phyloP scores from a whole-genome alignment of 2,113 vertebrate species.

The Sceloporus undulatus region DNA sequence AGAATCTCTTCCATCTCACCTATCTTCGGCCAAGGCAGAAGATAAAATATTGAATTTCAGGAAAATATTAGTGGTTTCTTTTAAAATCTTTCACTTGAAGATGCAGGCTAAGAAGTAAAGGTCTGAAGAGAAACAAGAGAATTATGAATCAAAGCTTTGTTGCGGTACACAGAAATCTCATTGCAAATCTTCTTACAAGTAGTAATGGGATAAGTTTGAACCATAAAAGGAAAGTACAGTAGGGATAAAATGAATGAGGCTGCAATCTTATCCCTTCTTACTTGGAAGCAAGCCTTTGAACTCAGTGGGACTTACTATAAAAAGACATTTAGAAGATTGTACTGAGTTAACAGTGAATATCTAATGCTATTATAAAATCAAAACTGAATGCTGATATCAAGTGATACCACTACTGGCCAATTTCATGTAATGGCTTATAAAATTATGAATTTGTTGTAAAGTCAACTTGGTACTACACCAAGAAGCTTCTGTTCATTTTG shows the following conservation, averaged over 20 bases:
- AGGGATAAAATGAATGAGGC: background rate
- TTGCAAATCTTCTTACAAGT: conserved; percentile 8
- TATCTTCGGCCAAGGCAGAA: background rate
- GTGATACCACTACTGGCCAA: background rate
- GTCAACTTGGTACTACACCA: background rate
- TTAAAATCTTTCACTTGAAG: background rate
- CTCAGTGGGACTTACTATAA: background rate
- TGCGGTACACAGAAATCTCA: background rate
- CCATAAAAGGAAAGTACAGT: background rate
- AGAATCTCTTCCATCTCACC: conserved; percentile 10
- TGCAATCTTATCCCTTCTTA: background rate
- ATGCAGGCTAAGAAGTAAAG: background rate
- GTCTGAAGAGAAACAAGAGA: background rate
- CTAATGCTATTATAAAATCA: background rate
- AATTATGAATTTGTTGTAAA: background rate
- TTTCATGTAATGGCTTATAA: background rate
- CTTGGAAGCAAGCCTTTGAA: background rate
- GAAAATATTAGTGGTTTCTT: background rate
- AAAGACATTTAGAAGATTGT: background rate
- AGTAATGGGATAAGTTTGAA: background rate
- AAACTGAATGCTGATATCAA: background rate
- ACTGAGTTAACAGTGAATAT: background rate
- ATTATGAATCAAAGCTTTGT: background rate
- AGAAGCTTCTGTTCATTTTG: background rate
- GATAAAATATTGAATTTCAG: background rate